These are phyloP conservation scores for Coelopa frigida DNA, from an alignment of 1,140 invertebrate genomes.

Conservation along the genomic window DNA sequence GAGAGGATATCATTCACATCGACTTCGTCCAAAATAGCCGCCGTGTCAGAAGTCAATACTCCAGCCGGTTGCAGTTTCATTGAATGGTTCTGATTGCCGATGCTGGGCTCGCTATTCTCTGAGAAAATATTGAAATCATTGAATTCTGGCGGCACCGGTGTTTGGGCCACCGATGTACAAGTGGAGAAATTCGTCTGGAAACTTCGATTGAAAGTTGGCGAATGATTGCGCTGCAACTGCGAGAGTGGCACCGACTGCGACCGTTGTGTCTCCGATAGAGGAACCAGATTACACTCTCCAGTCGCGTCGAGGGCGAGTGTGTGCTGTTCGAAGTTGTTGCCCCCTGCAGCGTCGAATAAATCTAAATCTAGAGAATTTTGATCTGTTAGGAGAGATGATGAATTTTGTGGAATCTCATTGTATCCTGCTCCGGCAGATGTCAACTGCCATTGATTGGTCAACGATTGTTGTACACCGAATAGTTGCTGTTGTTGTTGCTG, in stretches of 20 bases:
- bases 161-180: slow-evolving; percentile 58
- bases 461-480: slow-evolving; percentile 2
- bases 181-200: slow-evolving; percentile 46
- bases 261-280: slow-evolving; percentile 32
- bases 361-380: slow-evolving; percentile 41
- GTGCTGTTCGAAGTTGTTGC: background rate
- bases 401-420: slow-evolving; percentile 10
- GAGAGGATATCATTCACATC: slow-evolving; percentile 29
- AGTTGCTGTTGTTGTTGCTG: slow-evolving; percentile 23
- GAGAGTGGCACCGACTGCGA: slow-evolving; percentile 42
- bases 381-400: slow-evolving; percentile 20
- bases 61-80: slow-evolving; percentile 7
- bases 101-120: slow-evolving; percentile 26
- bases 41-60: slow-evolving; percentile 9
- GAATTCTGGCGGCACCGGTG: slow-evolving; percentile 62
- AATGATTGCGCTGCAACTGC: slow-evolving; percentile 30
- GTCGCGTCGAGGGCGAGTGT: background rate
- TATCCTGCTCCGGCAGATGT: background rate
- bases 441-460: background rate
- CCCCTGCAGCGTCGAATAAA: slow-evolving; percentile 6
- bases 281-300: background rate
- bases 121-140: slow-evolving; percentile 51
- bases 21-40: slow-evolving; percentile 22
- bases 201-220: slow-evolving; percentile 24
- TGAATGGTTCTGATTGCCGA: slow-evolving; percentile 14